A percentile compares a stretch with the other conserved stretches of the same genome.
Conservation (phyloP, 1,140 invertebrate species). For the Drosophila chauvacae region DNA sequence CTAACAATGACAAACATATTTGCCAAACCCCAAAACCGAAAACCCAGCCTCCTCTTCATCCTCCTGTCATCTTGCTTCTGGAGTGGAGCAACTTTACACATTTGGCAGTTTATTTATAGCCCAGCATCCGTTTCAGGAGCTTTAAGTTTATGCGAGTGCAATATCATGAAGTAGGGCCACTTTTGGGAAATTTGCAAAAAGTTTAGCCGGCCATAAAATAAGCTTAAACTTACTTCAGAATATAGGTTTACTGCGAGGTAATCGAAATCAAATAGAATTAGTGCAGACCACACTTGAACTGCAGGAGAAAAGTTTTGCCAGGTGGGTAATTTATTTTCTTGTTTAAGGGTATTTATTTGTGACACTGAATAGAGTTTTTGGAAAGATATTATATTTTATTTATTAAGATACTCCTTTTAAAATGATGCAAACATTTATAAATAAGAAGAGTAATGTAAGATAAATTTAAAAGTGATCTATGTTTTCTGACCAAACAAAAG, state of each 20-base stretch:
- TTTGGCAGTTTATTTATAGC: slow-evolving; percentile 76
- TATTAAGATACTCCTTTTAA: too few relatives aligned
- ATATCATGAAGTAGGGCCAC: slow-evolving; percentile 24
- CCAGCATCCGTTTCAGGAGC: slow-evolving; percentile 36
- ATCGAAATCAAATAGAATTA: slow-evolving; percentile 1
- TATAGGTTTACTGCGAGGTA: background rate
- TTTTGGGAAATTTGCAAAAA: slow-evolving; percentile 29
- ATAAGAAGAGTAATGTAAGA: background rate
- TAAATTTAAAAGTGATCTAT: too few relatives aligned
- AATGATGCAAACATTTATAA: background rate
- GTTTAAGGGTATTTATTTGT: background rate
- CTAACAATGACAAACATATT: slow-evolving; percentile 80
- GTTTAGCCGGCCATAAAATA: slow-evolving; percentile 21
- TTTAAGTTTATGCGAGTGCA: slow-evolving; percentile 39
- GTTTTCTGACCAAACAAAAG: background rate
- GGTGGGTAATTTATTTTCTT: background rate
- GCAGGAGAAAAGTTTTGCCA: slow-evolving; percentile 2
- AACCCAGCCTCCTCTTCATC: slow-evolving; percentile 20
- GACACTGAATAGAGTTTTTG: background rate
- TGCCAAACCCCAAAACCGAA: slow-evolving; percentile 21
- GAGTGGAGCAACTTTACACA: slow-evolving; percentile 71
- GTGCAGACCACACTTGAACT: background rate
- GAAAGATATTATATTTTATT: background rate
- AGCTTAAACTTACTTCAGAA: slow-evolving; percentile 14
- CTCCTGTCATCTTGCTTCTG: slow-evolving; percentile 32